Conservation (phyloP, 2,888 invertebrate species). For the Agrypnus murinus region DNA sequence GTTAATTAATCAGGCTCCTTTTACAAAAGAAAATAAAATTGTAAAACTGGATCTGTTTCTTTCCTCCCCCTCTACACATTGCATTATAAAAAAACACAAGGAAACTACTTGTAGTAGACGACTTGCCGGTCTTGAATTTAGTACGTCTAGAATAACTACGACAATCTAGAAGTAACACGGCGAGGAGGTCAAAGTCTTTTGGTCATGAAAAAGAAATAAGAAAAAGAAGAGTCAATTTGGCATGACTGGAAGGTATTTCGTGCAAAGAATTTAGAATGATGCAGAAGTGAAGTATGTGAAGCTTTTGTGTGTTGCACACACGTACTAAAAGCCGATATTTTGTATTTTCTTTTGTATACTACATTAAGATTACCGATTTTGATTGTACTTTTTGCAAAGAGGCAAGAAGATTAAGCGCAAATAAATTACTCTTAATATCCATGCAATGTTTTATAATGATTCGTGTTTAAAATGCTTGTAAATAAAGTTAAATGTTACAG, state of each 20-base stretch:
- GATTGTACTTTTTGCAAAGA: too few species aligned
- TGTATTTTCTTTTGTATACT: too few species aligned
- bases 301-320: too few species aligned
- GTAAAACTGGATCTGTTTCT: constrained; percentile 22
- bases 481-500: too few species aligned
- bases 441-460: too few species aligned
- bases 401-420: too few species aligned
- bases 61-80: not conserved
- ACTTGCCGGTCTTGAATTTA: constrained; percentile 26
- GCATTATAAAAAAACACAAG: constrained; percentile 13
- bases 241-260: constrained; percentile 15
- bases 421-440: too few species aligned
- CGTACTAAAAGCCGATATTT: too few species aligned
- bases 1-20: constrained; percentile 20
- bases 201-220: constrained; percentile 26
- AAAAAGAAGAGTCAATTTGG: constrained; percentile 27
- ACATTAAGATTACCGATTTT: too few species aligned
- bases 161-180: constrained; percentile 12
- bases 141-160: constrained; percentile 9
- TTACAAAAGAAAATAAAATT: constrained; percentile 20
- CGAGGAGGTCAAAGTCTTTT: constrained; percentile 33
- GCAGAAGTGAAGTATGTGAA: too few species aligned
- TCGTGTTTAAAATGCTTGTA: too few species aligned
- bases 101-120: too few species aligned
- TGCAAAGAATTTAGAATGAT: constrained; percentile 20